Evolutionary conservation across 1,140 invertebrate genomes (phyloP).

Genomic region (Apis florea): DNA sequence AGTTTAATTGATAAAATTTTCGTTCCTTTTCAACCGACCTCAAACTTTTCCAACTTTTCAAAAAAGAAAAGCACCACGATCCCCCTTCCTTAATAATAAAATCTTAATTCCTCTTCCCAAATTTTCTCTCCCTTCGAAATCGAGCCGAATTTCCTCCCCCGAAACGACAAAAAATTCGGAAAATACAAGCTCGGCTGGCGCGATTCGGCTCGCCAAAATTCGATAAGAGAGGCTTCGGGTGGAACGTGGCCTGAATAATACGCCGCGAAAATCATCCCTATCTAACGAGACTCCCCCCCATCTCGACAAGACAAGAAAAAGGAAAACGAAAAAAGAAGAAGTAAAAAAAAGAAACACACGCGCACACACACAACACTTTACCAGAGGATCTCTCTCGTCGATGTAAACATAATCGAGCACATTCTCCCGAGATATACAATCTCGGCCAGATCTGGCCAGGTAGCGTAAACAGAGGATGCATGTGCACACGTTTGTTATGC

Average conservation of each 20-base stretch:
- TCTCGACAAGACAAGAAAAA: no score
- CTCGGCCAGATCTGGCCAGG: slow-evolving; percentile 8
- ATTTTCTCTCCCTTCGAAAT: not conserved
- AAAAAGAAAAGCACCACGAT: no score
- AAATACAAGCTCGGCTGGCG: slow-evolving; percentile 7
- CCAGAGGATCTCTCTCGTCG: not conserved
- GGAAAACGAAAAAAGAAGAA: not conserved
- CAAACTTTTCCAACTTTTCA: no score
- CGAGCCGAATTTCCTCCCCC: not conserved
- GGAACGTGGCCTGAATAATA: slow-evolving; percentile 24
- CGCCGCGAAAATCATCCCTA: not conserved
- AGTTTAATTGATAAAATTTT: no score
- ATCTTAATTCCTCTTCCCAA: no score
- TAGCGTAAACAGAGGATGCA: slow-evolving; percentile 27
- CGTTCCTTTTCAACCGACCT: no score
- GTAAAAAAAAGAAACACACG: not conserved
- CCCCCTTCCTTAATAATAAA: no score
- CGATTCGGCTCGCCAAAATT: slow-evolving; percentile 11
- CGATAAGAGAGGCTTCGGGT: slow-evolving; percentile 24
- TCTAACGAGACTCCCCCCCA: not conserved
- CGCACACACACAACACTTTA: no score
- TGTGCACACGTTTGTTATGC: slow-evolving; percentile 37
- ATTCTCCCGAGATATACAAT: slow-evolving; percentile 5
- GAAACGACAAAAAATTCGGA: not conserved
- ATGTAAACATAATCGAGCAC: slow-evolving; percentile 13